Evolutionary conservation across 2,797 vertebrate species (phyloP), one percentile per base, ranked within the genome.

Genomic region (Acanthurus leucopareius): DNA sequence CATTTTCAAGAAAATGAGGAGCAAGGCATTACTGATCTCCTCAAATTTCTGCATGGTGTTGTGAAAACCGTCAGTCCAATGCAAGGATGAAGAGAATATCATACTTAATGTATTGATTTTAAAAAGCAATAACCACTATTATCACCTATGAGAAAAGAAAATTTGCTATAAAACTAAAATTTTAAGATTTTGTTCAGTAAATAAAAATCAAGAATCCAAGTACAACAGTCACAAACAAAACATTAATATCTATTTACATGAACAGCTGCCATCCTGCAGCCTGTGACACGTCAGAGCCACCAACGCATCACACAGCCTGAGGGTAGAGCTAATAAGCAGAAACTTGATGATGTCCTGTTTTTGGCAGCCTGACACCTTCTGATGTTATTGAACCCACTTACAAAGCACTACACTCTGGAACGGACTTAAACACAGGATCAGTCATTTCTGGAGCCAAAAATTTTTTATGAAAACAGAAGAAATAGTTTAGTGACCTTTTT

Each of bases 211-310:
- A 20, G 17, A 19, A 48, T 48, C 7, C 15, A 57, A 13, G 51
- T 44, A 49, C 9, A 60, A 19, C 2, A 35, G 20, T 20, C 10
- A 32, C 16, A 54, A 44, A 22, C 16, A 17, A 61, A 45, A 35
- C 4, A 17, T 25, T 28, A 17, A 45, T 28, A 60, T 52, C 57
- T 28, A n/a, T 25, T 16, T 25, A 38, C 10, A 53, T 20, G 48
- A 61, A 44, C 54, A 58, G 67, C 54, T 69, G 25, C 4, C 58
- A 51, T 22, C 48, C 69, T 62, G 48, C 47, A 53, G 11, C 28
- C 56, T 32, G 28, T 4, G 4, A 22, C 28, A 17, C 35, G 44
- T 47, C 42, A 47, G 22, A 59, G 56, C 32, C 45, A 14, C 14
- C 0, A 16, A 47, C 52, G 63, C 35, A 38, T 3, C 5, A 13